Conservation (phyloP, 2,113 vertebrate species). For the Pollimyrus isidori region DNA sequence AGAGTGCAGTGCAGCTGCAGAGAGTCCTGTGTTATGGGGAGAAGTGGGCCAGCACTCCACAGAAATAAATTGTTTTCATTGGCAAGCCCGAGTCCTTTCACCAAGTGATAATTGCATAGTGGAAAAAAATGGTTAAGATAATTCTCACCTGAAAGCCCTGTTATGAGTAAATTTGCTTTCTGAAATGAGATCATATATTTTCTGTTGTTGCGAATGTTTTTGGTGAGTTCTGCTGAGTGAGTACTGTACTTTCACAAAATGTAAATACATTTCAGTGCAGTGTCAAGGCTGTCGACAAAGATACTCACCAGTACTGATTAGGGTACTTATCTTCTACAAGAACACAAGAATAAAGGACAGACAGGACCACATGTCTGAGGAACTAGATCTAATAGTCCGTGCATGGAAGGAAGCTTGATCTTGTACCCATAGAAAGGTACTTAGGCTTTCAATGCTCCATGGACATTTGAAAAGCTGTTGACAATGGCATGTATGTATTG, state of each 20-base stretch:
- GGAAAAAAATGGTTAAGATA: conserved; percentile 38
- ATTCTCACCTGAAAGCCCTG: conserved; percentile 20
- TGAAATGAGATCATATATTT: conserved; percentile 21
- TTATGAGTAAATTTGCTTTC: conserved; percentile 11
- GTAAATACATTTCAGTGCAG: background rate
- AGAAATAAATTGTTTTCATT: conserved; percentile 56
- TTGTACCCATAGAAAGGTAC: background rate
- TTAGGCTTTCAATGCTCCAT: background rate
- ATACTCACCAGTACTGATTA: background rate
- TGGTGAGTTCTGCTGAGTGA: background rate
- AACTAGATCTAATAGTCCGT: background rate
- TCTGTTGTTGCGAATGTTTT: background rate
- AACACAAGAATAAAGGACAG: background rate
- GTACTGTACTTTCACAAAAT: background rate
- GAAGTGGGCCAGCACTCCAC: conserved; percentile 50
- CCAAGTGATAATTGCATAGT: conserved; percentile 48
- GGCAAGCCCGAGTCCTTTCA: conserved; percentile 43
- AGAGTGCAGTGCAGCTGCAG: conserved; percentile 57
- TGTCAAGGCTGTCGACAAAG: background rate
- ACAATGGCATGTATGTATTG: background rate
- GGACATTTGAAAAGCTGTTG: background rate
- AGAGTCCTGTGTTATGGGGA: conserved; percentile 36
- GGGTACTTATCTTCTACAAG: background rate
- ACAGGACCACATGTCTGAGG: background rate
- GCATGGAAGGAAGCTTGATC: background rate